Base-by-base conservation (phyloP, 2,113 vertebrate genomes). In the Oncorhynchus mykiss region DNA sequence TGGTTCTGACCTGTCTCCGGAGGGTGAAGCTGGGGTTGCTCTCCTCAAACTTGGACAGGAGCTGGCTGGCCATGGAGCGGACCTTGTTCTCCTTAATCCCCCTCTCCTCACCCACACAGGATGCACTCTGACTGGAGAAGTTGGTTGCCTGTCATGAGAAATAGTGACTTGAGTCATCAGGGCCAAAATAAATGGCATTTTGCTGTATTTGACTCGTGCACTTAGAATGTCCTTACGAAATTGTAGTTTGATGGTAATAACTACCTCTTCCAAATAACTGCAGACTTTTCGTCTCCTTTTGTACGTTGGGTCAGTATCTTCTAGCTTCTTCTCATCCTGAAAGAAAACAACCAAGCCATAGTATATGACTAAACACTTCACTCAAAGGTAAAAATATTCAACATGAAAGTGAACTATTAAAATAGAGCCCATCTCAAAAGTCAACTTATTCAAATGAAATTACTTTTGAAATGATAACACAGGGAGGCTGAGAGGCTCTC, bases 11-110 rank as follows among this genome's bases (percentile, higher is more conserved):
- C 95, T 96, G 96, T 76, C 91, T 95, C 76, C 86, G 84, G 51
- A 95, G 64, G 0, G 88, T 75, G 62, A 90, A 87, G 77, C 75
- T 95, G 27, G 92, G 85, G 22, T 92, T 78, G 68, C 82, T 96
- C 80, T 95, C 95, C 83, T 98, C 97, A 86, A 99, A 97, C 87
- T 98, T 99, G 75, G 98, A 97, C 83, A 94, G 88, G 29, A 99
- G 86, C 79, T 98, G 97, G 49, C 91, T 95, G 27, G 98, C 95
- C 95, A 99, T 98, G 34, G 95, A 97, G 80, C 96, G 97, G 73
- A 99, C 98, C 93, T 95, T 98, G 87, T 98, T 99, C 87, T 96
- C 96, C 81, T 90, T 96, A 24, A 88, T 85, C 51, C 92, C 90
- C 22, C 24, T 71, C 2, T 75, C 80, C 2, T 96, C 94, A 72